Conservation (phyloP, 1,140 invertebrate genomes). For the Ylistrum balloti region DNA sequence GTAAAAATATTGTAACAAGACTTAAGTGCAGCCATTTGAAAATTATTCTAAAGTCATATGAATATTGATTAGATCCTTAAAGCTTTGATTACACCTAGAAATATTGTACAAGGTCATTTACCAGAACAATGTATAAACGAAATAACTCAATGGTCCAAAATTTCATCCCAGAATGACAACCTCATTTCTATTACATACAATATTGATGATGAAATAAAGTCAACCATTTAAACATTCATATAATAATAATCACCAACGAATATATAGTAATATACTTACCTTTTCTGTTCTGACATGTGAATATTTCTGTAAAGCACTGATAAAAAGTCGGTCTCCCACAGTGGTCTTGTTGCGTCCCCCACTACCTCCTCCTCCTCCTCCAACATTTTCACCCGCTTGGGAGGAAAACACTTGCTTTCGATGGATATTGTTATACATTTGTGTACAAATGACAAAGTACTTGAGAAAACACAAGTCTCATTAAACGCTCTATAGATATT, state of each 20-base stretch:
- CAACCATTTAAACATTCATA: no score
- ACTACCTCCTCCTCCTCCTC: conserved; percentile 19
- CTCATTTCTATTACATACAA: no score
- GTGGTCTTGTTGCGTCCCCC: conserved; percentile 12
- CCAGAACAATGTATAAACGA: no score
- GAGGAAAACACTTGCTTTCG: conserved; percentile 32
- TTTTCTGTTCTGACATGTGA: conserved; percentile 67
- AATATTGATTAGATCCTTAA: no score
- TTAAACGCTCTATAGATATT: not conserved
- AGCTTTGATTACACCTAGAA: no score
- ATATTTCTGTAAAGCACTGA: conserved; percentile 71
- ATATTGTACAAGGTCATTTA: no score
- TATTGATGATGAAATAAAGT: no score
- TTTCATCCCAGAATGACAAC: no score
- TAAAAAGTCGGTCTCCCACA: conserved; percentile 66
- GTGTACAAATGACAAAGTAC: conserved; percentile 3
- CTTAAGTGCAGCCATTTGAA: no score
- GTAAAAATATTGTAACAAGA: no score
- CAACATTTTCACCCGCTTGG: conserved; percentile 13
- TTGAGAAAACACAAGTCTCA: not conserved
- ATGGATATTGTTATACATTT: conserved; percentile 30
- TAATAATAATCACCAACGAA: not conserved
- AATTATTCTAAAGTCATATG: no score
- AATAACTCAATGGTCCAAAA: no score
- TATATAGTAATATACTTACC: conserved; percentile 59